A percentile compares a stretch with the other conserved stretches of the same genome.
Conservation (phyloP, 2,113 vertebrate species). For the Rhinoderma darwinii region DNA sequence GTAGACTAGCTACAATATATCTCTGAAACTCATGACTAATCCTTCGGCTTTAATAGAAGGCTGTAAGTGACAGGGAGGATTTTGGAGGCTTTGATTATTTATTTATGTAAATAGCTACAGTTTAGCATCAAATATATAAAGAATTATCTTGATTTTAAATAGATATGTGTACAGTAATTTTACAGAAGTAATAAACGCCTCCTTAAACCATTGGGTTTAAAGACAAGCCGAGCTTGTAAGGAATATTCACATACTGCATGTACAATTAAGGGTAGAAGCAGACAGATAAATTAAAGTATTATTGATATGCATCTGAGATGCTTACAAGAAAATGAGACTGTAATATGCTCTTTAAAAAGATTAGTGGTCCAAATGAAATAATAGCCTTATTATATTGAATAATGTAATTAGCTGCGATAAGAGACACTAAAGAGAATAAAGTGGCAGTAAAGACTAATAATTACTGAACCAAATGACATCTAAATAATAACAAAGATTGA, state of each 20-base stretch:
- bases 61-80: neutral
- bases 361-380: conserved; percentile 34
- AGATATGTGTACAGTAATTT: neutral
- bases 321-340: conserved; percentile 5
- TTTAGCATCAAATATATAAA: neutral
- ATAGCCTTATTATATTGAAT: conserved; percentile 35
- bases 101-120: neutral
- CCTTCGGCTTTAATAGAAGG: neutral
- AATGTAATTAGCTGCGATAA: conserved; percentile 20
- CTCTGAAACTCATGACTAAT: neutral
- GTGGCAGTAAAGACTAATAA: conserved; percentile 21
- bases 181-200: neutral
- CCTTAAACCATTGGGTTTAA: neutral
- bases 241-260: neutral
- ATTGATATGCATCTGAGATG: conserved; percentile 30
- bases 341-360: conserved; percentile 22
- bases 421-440: conserved; percentile 30
- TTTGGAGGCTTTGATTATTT: neutral
- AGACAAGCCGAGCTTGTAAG: neutral
- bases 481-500: conserved; percentile 44
- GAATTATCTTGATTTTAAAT: neutral
- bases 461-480: conserved; percentile 30
- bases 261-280: neutral
- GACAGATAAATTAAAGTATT: conserved; percentile 19
- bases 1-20: neutral